These are phyloP conservation scores for Sprattus sprattus DNA, from an alignment of 2,113 vertebrate species.

Conservation along the genomic window DNA sequence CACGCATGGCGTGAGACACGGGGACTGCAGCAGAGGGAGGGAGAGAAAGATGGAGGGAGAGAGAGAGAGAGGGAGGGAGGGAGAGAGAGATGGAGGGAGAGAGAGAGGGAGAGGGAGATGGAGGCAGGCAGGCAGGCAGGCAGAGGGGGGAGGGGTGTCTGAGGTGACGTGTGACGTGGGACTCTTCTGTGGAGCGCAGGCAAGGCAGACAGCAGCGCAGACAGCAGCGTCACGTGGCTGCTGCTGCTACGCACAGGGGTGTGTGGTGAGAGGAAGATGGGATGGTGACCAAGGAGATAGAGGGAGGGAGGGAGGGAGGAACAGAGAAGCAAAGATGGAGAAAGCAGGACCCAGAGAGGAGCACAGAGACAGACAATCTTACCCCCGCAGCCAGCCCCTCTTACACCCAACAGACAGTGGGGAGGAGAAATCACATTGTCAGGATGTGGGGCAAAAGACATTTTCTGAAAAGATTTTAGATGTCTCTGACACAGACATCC, in stretches of 20 bases:
- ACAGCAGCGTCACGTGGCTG: neutral
- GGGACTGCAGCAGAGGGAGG: neutral
- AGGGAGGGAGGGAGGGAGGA: neutral
- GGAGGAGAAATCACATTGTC: neutral
- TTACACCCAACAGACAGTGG: neutral
- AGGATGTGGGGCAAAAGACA: neutral
- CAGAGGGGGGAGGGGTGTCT: neutral
- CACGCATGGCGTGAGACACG: neutral
- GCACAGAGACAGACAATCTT: neutral
- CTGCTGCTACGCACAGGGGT: neutral
- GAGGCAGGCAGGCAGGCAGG: neutral
- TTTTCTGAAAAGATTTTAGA: too few species aligned
- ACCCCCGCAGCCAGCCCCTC: neutral
- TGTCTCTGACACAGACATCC: neutral
- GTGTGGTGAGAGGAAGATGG: neutral
- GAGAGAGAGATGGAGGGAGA: neutral
- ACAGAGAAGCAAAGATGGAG: slow-evolving; percentile 19
- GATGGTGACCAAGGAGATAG: neutral
- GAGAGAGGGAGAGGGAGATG: neutral
- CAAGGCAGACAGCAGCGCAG: neutral
- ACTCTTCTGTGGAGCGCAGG: neutral
- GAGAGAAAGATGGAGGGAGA: neutral
- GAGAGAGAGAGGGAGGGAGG: neutral
- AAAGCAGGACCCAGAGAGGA: slow-evolving; percentile 3
- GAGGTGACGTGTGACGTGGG: neutral